A percentile compares a stretch with the other conserved stretches of the same genome.
phyloP scores from a whole-genome alignment of 30 jellyfish, hydroid and myxozoan species.

The Catostylus mosaicus region DNA sequence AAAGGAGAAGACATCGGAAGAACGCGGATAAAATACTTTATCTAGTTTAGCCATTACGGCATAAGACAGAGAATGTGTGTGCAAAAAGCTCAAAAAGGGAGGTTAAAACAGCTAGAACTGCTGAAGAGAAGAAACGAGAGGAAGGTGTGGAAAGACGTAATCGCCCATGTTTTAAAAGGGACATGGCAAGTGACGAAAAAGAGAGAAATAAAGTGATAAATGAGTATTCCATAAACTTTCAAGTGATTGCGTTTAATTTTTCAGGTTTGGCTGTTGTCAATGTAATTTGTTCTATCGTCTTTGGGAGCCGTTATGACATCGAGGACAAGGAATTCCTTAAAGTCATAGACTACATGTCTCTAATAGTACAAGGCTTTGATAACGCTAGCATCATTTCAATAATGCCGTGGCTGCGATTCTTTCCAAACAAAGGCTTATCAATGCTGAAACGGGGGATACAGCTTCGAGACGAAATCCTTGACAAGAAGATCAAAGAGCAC shows the following conservation, averaged over 20 bases:
- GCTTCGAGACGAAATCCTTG: conserved; percentile 60
- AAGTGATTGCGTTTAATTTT: neutral
- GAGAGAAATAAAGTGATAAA: neutral
- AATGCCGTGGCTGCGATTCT: conserved; percentile 86
- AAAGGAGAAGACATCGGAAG: too few relatives aligned
- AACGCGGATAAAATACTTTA: too few relatives aligned
- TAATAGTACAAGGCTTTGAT: conserved; percentile 65
- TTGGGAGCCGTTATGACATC: conserved; percentile 71
- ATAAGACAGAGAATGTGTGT: too few relatives aligned
- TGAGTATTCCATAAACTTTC: neutral
- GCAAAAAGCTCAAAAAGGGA: too few relatives aligned
- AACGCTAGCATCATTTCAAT: conserved; percentile 44
- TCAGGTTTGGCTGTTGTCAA: conserved; percentile 72
- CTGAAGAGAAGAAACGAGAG: too few relatives aligned
- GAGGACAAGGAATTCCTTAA: conserved; percentile 69
- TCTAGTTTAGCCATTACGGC: too few relatives aligned
- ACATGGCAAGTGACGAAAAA: neutral
- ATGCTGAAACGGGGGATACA: conserved; percentile 48
- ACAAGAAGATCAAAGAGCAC: conserved; percentile 54
- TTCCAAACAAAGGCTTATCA: conserved; percentile 66
- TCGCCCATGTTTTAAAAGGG: too few relatives aligned
- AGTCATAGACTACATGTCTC: conserved; percentile 27
- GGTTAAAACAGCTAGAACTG: too few relatives aligned
- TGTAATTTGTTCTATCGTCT: conserved; percentile 71
- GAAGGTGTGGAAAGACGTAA: too few relatives aligned